Evolutionary conservation across 2,113 vertebrate species (phyloP).

Genomic region (Ptyas mucosa): DNA sequence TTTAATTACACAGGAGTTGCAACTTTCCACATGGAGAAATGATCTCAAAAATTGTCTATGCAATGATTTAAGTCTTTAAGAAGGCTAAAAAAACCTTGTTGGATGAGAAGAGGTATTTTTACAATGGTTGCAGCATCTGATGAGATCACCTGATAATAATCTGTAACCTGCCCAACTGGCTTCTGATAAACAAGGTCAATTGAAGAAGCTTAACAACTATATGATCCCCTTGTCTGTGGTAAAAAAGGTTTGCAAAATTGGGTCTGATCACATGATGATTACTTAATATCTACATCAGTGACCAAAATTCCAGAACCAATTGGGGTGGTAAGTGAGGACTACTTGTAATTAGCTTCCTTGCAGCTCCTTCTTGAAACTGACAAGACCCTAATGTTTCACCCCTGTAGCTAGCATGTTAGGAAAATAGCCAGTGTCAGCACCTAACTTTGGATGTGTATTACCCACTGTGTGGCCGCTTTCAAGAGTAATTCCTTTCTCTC

Average conservation of each 20-base stretch:
- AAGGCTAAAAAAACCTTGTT: background rate
- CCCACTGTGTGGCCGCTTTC: background rate
- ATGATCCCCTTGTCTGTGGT: too few species aligned
- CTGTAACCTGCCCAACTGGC: too few species aligned
- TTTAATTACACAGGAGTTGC: background rate
- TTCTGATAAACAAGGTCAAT: too few species aligned
- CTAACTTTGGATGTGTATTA: background rate
- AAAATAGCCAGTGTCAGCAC: background rate
- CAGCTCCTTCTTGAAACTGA: background rate
- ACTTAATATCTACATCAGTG: too few species aligned
- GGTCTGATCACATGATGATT: too few species aligned
- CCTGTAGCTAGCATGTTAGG: background rate
- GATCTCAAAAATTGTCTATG: background rate
- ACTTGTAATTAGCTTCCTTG: background rate
- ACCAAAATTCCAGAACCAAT: too few species aligned
- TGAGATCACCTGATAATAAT: too few species aligned
- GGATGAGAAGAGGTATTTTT: background rate
- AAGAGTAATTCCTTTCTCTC: background rate
- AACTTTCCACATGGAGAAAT: background rate
- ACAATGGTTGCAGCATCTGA: too few species aligned
- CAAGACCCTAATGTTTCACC: background rate
- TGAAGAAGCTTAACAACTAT: too few species aligned
- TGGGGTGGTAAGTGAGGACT: too few species aligned
- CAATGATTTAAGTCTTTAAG: background rate
- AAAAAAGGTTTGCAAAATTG: too few species aligned